Percentiles rank a stretch among this genome's conserved stretches.
phyloP scores from a whole-genome alignment of 2,888 invertebrate genomes.

The Anagyrus pseudococci region DNA sequence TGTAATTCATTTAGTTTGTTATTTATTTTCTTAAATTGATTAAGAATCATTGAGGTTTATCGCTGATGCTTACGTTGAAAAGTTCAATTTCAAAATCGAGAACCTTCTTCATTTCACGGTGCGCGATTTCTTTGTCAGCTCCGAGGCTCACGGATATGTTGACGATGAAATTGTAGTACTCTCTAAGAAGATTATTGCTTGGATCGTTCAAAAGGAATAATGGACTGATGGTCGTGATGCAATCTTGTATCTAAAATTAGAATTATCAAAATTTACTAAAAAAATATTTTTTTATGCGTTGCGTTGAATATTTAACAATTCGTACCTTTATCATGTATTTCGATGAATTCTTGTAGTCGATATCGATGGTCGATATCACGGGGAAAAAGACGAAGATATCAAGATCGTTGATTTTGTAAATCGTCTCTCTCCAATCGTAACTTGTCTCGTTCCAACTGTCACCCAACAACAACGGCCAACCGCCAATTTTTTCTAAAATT shows the following conservation, averaged over 20 bases:
- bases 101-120: constrained; percentile 76
- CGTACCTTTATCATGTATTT: constrained; percentile 82
- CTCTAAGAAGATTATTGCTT: constrained; percentile 78
- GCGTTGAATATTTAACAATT: constrained; percentile 22
- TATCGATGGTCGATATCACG: constrained; percentile 83
- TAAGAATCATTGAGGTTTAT: too few species aligned
- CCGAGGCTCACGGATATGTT: constrained; percentile 85
- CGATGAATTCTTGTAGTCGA: constrained; percentile 85
- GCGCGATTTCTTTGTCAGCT: constrained; percentile 71
- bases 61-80: constrained; percentile 82
- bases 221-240: not conserved
- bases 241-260: not conserved
- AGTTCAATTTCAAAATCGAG: constrained; percentile 87
- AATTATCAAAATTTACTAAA: not conserved
- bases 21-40: too few species aligned
- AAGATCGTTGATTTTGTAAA: constrained; percentile 75
- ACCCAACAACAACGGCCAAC: constrained; percentile 87
- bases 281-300: not conserved
- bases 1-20: not conserved
- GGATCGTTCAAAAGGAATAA: constrained; percentile 75
- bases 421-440: constrained; percentile 80
- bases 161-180: constrained; percentile 83
- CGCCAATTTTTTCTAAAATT: constrained; percentile 78
- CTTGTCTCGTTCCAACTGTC: constrained; percentile 71
- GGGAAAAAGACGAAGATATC: constrained; percentile 88